phyloP scores from a whole-genome alignment of 2,797 vertebrate genomes.

The Sciaenops ocellatus region DNA sequence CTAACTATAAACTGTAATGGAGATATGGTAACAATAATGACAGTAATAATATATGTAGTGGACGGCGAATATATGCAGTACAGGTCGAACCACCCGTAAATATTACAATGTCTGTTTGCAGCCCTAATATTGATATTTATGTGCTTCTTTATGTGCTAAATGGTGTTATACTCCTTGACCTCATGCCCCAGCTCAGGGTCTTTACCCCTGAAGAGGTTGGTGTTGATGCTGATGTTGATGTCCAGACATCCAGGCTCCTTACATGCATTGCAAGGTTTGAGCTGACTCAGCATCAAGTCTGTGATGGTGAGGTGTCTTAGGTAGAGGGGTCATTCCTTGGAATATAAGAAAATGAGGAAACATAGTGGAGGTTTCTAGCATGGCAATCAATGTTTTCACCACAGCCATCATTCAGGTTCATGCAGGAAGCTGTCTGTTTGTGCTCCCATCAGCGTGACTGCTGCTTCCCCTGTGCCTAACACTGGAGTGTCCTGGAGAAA shows the following conservation, averaged over 20 bases:
- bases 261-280: not conserved
- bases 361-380: constrained; percentile 19
- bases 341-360: constrained; percentile 12
- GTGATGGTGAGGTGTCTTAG: not conserved
- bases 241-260: not conserved
- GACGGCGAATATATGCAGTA: too few species aligned
- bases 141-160: too few species aligned
- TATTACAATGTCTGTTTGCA: too few species aligned
- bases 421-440: constrained; percentile 58
- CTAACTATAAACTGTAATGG: too few species aligned
- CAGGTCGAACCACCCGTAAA: not conserved
- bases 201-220: not conserved
- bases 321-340: not conserved
- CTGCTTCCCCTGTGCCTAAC: constrained; percentile 37
- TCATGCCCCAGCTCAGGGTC: not conserved
- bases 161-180: not conserved
- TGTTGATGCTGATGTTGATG: not conserved
- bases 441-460: constrained; percentile 38
- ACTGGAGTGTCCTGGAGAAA: constrained; percentile 18
- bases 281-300: not conserved
- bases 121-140: too few species aligned
- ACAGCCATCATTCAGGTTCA: constrained; percentile 42
- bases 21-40: too few species aligned
- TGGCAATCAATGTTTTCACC: constrained; percentile 59
- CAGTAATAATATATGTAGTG: too few species aligned